These are phyloP conservation scores for Tricholauxania praeusta DNA, from an alignment of 2,888 invertebrate species.

Conservation along the genomic window DNA sequence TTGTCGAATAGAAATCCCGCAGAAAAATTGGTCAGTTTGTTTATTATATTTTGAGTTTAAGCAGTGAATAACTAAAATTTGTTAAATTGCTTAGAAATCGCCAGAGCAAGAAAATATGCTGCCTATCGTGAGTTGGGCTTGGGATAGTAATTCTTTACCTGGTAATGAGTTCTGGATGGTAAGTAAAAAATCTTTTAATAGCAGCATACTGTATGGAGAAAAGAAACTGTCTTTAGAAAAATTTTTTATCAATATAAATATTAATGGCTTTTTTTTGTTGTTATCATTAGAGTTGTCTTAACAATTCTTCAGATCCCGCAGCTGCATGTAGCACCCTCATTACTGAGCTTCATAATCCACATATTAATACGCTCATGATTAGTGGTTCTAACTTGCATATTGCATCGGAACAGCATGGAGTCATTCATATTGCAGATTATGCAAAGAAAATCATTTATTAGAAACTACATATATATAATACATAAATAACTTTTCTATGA, in stretches of 20 bases:
- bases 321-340: constrained; percentile 73
- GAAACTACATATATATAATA: too few species aligned
- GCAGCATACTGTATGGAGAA: too few species aligned
- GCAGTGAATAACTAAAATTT: neutral
- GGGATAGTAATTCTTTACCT: constrained; percentile 80
- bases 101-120: constrained; percentile 52
- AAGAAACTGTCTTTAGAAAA: too few species aligned
- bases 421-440: constrained; percentile 63
- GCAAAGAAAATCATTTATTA: constrained; percentile 41
- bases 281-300: too few species aligned
- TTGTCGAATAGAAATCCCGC: constrained; percentile 73
- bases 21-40: constrained; percentile 62
- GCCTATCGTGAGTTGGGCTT: constrained; percentile 53
- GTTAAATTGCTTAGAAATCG: constrained; percentile 25
- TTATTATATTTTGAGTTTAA: neutral
- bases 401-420: constrained; percentile 64
- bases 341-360: constrained; percentile 72
- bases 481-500: too few species aligned
- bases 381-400: constrained; percentile 70
- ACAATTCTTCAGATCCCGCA: constrained; percentile 54
- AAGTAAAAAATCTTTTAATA: constrained; percentile 37
- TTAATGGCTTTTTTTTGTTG: too few species aligned
- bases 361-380: constrained; percentile 69
- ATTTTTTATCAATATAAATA: too few species aligned
- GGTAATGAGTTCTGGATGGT: constrained; percentile 81